Evolutionary conservation across 2,113 vertebrate genomes (phyloP), one percentile per base, ranked within the genome.

Genomic region (Pachypanchax playfairii): DNA sequence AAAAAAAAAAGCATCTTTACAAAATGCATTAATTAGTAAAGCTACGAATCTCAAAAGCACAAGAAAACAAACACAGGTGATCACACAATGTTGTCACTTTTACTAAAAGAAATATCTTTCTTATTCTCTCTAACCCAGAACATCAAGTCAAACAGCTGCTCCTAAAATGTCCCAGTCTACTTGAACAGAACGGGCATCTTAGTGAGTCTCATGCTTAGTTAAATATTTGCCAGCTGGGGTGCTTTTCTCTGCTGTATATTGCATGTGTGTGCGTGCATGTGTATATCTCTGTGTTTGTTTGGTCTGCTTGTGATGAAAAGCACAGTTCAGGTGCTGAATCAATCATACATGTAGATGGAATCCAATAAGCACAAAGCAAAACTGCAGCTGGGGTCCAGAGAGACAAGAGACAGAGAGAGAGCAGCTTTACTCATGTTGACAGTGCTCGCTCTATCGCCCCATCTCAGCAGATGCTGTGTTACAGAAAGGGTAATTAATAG

Each of bases 401-500:
- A 79, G 82, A 79, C 55, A 46, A 58, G 70, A 59, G 69, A 48
- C 31, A 0, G 69, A 53, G 63, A 75, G 79, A 58, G 77, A 84
- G 81, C 51, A 38, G 61, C 58, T 4, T 49, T 68, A 63, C 65
- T 75, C 76, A 7, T 59, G 72, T 65, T 61, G 73, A 75, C 76
- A 49, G 62, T 38, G 84, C 82, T 86, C 64, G 68, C 83, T 84
- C 78, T 42, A 51, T 68, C 76, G 33, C 41, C 67, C 74, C 66
- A 55, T 87, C 80, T 86, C 83, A 83, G 85, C 88, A 92, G 90
- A 91, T 91, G 85, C 92, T 88, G 91, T 88, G 91, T 90, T 93
- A 94, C 93, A 94, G 77, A 93, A 93, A 92, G 93, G 95, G 92
- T 95, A 93, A 96, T 95, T 94, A 95, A 94, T 91, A 93, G 91